Conservation (phyloP, 2,797 vertebrate species). For the Prunella strophiata region DNA sequence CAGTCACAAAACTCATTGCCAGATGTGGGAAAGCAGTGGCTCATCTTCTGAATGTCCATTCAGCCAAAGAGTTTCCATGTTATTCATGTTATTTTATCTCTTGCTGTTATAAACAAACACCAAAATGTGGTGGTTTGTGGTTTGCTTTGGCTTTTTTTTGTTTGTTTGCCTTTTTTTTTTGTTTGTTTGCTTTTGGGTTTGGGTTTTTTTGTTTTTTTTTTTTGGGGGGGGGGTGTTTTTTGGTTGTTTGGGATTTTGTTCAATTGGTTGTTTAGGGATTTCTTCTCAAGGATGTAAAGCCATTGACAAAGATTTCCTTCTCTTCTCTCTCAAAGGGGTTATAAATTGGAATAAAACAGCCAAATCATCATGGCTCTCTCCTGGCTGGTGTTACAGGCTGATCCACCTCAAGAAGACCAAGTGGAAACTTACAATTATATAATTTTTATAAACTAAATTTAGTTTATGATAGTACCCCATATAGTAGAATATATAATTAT, state of each 20-base stretch:
- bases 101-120: not conserved
- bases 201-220: no score
- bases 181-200: no score
- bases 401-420: not conserved
- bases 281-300: not conserved
- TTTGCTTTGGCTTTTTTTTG: no score
- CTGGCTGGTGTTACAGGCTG: not conserved
- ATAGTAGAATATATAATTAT: not conserved
- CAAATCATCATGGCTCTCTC: not conserved
- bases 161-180: not conserved
- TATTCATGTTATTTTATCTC: not conserved
- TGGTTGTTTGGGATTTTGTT: no score
- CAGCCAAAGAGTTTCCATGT: not conserved
- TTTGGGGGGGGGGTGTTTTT: no score
- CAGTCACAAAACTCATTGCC: not conserved
- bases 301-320: not conserved
- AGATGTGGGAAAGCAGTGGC: not conserved
- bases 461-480: not conserved
- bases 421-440: not conserved
- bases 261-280: fast-evolving
- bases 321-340: not conserved
- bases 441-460: not conserved
- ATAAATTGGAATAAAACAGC: not conserved
- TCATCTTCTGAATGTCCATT: not conserved
- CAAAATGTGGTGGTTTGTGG: not conserved